Evolutionary conservation across 37 sponge, comb jelly and placozoan genomes (phyloP), one percentile per base, ranked within the genome.

Genomic region (Diacarnus erythraeanus): DNA sequence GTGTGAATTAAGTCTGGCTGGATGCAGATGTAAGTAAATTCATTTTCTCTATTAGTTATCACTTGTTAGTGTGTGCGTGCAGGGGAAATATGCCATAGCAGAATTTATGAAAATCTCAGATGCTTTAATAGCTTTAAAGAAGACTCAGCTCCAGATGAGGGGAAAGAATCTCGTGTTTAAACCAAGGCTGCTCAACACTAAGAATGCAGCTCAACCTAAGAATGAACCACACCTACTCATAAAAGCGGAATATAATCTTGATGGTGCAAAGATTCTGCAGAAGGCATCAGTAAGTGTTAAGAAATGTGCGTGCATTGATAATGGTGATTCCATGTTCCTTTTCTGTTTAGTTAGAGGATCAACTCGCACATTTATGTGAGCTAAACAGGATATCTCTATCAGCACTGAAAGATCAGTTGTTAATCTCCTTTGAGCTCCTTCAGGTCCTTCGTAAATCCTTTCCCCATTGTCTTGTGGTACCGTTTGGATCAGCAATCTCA

Each of bases 401-500:
- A n/a, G n/a, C 78, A 10, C 25, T 76, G 2, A 38, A 54, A 36
- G 66, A 43, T 0, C 77, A 72, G 20, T 34, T 86, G 31, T 20
- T 38, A 0, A 3, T 86, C 59, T 39, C 54, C 39, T 54, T 30
- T 26, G 35, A 60, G n/a, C 66, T 88, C 26, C 57, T 59, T 18
- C 41, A 65, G 1, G 18, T 25, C 1, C 41, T 88, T 17, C 63
- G 56, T 27, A 8, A 1, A 17, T 18, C 17, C 9, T 67, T 89
- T 38, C 89, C 89, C 9, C 27, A n/a, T 18, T 78, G 80, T 25
- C 35, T 79, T 0, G 43, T 89, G 8, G 30, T 83, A 33, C 89
- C 84, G 15, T 89, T 83, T 74, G 89, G 89, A 1, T 63, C 89
- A 12, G 43, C 58, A 56, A 57, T 89, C 42, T 76, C 89, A n/a